Evolutionary conservation across 1,140 invertebrate genomes (phyloP).

Genomic region (Megalopta genalis): DNA sequence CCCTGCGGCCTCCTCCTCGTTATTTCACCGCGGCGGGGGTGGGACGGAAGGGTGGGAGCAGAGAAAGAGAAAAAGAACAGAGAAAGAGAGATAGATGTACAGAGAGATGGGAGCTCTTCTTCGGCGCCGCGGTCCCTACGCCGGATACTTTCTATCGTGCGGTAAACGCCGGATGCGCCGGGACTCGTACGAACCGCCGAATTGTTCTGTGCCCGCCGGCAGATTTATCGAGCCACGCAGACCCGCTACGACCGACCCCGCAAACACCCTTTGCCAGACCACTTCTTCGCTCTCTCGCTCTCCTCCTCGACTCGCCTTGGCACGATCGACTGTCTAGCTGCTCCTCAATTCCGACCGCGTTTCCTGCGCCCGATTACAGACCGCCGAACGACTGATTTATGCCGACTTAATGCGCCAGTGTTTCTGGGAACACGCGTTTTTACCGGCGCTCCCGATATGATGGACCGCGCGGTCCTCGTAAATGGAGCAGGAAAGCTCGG

Average conservation of each 20-base stretch:
- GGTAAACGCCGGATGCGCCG: conserved; percentile 62
- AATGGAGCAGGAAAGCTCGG: too few species aligned
- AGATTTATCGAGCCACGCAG: conserved; percentile 52
- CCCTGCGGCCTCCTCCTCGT: conserved; percentile 40
- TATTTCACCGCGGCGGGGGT: conserved; percentile 32
- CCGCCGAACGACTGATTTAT: conserved; percentile 28
- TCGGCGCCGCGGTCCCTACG: conserved; percentile 41
- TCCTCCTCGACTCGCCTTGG: neutral
- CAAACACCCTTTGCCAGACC: neutral
- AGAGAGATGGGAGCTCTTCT: neutral
- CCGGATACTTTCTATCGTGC: conserved; percentile 62
- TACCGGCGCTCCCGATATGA: too few species aligned
- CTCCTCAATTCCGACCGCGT: conserved; percentile 58
- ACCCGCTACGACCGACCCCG: neutral
- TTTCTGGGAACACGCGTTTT: neutral
- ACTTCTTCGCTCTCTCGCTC: neutral
- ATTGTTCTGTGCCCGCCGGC: conserved; percentile 30
- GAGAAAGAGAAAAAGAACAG: neutral
- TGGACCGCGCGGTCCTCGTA: too few species aligned
- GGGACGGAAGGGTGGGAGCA: neutral
- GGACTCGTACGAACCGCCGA: conserved; percentile 45
- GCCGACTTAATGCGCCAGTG: neutral
- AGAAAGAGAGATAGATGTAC: too few species aligned
- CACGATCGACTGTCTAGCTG: conserved; percentile 31
- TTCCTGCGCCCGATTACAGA: conserved; percentile 20